Base-by-base conservation (phyloP, 2,888 invertebrate species). In the Protula sp. region DNA sequence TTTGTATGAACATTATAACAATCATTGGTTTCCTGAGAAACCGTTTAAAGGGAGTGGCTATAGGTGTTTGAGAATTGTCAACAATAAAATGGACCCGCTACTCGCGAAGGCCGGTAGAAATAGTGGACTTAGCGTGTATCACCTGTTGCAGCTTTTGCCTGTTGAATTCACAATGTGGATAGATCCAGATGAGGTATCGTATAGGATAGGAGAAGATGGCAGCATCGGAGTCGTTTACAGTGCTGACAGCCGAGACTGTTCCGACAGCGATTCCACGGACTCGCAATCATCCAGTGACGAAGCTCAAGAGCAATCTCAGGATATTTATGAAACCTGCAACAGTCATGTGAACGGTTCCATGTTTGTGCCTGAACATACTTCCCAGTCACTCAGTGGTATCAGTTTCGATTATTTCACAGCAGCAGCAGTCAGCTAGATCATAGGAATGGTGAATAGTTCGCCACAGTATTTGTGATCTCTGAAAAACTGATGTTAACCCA, bases 101-200 rank as follows among this genome's bases (percentile, higher is more conserved):
- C 83, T 89, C 67, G 84, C 85, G 61, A 83, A 85, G 74, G 88
- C 88, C 30, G 88, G 87, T 30, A 83, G 82, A 59, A 84, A 85
- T 69, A 86, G 86, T 72, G 88, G 88, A 57, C 81, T 88, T 47
- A 78, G 84, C 63, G 86, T 86, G 64, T 63, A 65, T 3, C 82
- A 84, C 62, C 81, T 85, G 67, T 81, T 87, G 61, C 84, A 85
- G 54, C 71, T 84, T 59, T 85, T 88, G 65, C 89, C 89, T 29
- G 84, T 84, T 70, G 89, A 89, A 81, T 83, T 89, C 22, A 89
- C 89, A 30, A 85, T 89, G 81, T 89, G 89, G 89, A 87, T 89
- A 65, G 89, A 89, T 75, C 89, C 89, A 1, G 83, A 84, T 69
- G 88, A 89, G 81, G 89, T 89, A 5, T 85, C 85, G 14, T 87